Conservation (phyloP, 2,888 invertebrate genomes). For the Amiota communis region DNA sequence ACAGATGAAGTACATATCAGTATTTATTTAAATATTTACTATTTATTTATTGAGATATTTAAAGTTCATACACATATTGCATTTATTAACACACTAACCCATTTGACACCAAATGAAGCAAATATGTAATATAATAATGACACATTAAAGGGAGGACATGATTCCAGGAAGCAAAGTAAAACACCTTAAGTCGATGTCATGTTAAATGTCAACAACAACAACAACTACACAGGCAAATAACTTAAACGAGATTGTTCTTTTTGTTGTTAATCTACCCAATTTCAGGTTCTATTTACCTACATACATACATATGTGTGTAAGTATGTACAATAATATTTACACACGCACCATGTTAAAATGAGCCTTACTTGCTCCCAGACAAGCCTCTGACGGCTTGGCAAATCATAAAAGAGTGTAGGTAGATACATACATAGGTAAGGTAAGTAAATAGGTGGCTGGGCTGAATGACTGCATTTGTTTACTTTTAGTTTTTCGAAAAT, state of each 20-base stretch:
- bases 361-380: background rate
- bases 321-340: background rate
- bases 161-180: background rate
- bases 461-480: slow-evolving; percentile 40
- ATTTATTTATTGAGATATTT: too few species aligned
- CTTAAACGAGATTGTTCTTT: too few species aligned
- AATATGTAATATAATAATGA: too few species aligned
- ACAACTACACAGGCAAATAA: slow-evolving; percentile 28
- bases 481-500: slow-evolving; percentile 54
- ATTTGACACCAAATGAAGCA: slow-evolving; percentile 34
- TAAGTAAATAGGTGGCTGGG: too few species aligned
- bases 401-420: too few species aligned
- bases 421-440: too few species aligned
- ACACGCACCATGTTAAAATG: background rate
- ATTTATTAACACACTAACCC: slow-evolving; percentile 46
- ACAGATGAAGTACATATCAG: too few species aligned
- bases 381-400: too few species aligned
- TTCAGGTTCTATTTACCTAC: background rate
- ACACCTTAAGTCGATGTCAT: slow-evolving; percentile 43
- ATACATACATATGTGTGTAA: background rate
- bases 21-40: too few species aligned
- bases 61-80: too few species aligned
- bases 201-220: slow-evolving; percentile 51
- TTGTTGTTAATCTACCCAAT: too few species aligned
- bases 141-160: too few species aligned